These are phyloP conservation scores for Cyprinodon variegatus DNA, from an alignment of 2,113 vertebrate genomes.

Conservation along the genomic window DNA sequence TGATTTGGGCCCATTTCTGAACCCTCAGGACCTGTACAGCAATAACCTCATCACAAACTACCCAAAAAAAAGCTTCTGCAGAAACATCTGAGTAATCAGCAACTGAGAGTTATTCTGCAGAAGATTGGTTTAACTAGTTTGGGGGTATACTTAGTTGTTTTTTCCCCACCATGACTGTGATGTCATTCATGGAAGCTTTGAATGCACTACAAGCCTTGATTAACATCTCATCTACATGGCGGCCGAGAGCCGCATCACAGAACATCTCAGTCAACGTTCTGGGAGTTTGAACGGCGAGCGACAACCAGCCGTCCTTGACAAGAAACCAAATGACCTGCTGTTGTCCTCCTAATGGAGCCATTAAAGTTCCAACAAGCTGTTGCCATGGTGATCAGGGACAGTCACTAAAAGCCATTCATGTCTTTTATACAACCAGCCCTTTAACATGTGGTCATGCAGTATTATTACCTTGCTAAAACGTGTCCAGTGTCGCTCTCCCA, in stretches of 20 bases:
- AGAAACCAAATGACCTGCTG: constrained; percentile 17
- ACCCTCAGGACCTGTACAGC: no score
- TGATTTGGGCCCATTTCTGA: no score
- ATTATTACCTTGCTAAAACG: not conserved
- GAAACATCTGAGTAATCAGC: no score
- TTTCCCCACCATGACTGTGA: no score
- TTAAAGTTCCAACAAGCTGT: constrained; percentile 34
- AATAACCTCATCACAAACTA: no score
- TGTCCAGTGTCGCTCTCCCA: not conserved
- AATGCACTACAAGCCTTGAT: no score
- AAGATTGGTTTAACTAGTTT: no score
- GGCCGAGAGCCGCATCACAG: not conserved
- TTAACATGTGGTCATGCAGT: not conserved
- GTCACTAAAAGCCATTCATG: not conserved
- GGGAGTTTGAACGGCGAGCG: not conserved
- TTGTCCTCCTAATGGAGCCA: constrained; percentile 46
- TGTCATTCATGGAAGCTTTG: no score
- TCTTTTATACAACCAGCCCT: constrained; percentile 6
- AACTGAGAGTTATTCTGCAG: no score
- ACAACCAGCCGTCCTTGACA: constrained; percentile 6
- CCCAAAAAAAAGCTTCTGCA: no score
- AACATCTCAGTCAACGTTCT: not conserved
- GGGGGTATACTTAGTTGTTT: no score
- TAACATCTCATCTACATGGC: no score
- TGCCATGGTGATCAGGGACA: constrained; percentile 47